Base-by-base conservation (phyloP, 2,888 invertebrate species). In the Meteorus cinctellus region DNA sequence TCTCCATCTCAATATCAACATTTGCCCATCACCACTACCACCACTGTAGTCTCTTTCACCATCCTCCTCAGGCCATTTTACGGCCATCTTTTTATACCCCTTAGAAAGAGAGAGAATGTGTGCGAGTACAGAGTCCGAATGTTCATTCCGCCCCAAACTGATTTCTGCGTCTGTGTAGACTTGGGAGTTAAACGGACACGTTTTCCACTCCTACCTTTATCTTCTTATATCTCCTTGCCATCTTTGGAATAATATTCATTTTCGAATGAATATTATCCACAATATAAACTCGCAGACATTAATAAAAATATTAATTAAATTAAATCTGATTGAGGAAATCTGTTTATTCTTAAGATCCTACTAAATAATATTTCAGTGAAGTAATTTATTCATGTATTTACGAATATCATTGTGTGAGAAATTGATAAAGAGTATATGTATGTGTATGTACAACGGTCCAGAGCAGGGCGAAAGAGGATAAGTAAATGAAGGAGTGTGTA, bases 401-500 rank as follows among this genome's bases (percentile, higher is more conserved):
- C 8, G 41, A 8, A 41, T 41, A 41, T 8, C 12, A 5, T 48
- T 48, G n/a, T 19, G n/a, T 24, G 19, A 55, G 55, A 55, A 19
- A 55, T 55, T 55, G 19, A 55, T 55, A 55, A n/a, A 48, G 65
- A 65, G 65, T 34, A 36, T 8, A 41, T 19, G 65, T 65, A 14
- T 16, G 8, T 19, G 36, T 65, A 29, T 36, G 36, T 41, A 45
- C 2, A 24, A 34, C 75, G 77, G 76, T 63, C 68, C 70, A 72
- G 73, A 71, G 62, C 36, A 55, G 60, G 72, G 72, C 67, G 72
- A 72, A 69, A 55, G 69, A 62, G 77, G 72, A 67, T 71, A 69
- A 68, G 63, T 34, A 34, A 63, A 63, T 34, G 66, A 36, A 66
- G 41, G 36, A 70, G 36, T 55, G 59, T 31, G 59, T 34, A 55